Percentiles rank a stretch among this genome's conserved stretches.
These are phyloP conservation scores for Squalus acanthias DNA, from an alignment of 2,797 vertebrate species.

Conservation along the genomic window DNA sequence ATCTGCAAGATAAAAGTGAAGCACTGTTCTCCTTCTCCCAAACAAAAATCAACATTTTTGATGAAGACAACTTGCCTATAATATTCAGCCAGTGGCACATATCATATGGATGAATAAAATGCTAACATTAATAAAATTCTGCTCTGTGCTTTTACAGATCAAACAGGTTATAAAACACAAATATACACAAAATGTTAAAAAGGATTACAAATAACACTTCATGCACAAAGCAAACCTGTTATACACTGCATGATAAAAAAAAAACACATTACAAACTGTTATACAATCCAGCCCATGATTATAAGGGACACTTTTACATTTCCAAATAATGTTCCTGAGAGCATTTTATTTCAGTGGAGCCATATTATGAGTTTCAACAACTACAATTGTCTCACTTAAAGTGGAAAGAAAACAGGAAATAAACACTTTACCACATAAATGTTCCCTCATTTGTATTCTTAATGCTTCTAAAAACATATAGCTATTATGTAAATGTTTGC, in stretches of 20 bases:
- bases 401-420: not conserved
- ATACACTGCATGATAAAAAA: not conserved
- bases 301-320: slow-evolving; percentile 10
- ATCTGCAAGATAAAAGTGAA: not conserved
- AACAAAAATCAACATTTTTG: not conserved
- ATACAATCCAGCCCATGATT: not conserved
- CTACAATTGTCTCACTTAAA: not conserved
- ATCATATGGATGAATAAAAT: not conserved
- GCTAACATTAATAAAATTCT: not conserved
- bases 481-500: not conserved
- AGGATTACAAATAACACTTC: not conserved
- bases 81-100: not conserved
- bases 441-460: not conserved
- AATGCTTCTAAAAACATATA: not conserved
- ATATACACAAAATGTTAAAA: not conserved
- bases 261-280: not conserved
- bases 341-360: not conserved
- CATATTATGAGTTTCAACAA: not conserved
- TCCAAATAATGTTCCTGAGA: not conserved
- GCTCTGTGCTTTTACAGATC: not conserved
- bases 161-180: slow-evolving; percentile 25
- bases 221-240: not conserved
- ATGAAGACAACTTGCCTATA: not conserved
- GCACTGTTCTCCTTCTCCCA: not conserved
- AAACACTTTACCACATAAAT: not conserved